A percentile compares a stretch with the other conserved stretches of the same genome.
Conservation (phyloP, 2,888 invertebrate genomes). For the Hirtodrosophila histrioides region DNA sequence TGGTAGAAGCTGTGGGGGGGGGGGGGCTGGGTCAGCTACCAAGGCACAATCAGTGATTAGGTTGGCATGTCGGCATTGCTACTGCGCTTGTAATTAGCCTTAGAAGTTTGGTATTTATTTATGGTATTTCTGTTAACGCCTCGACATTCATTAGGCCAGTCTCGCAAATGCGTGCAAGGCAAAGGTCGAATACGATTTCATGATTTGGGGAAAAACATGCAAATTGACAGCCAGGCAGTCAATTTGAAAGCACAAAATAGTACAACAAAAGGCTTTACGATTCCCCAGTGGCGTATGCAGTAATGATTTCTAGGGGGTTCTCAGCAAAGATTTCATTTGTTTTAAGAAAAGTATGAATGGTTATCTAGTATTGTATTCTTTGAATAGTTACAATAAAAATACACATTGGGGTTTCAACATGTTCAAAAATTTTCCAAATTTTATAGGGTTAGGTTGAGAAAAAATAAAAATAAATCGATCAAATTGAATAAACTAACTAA, state of each 20-base stretch:
- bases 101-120: constrained; percentile 23
- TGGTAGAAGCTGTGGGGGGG: neutral
- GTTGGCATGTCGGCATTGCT: neutral
- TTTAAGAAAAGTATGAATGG: no score
- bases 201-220: constrained; percentile 14
- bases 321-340: no score
- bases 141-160: constrained; percentile 24
- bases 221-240: constrained; percentile 3
- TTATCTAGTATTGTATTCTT: no score
- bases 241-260: constrained; percentile 1
- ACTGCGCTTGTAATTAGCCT: constrained; percentile 32
- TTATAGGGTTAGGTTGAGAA: no score
- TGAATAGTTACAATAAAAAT: no score
- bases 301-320: no score
- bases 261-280: constrained; percentile 11
- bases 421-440: no score
- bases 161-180: constrained; percentile 21
- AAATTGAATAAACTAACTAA: no score
- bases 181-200: constrained; percentile 46
- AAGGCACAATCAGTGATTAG: constrained; percentile 26
- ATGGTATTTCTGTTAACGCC: constrained; percentile 25
- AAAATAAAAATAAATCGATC: no score
- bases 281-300: no score
- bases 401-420: no score
- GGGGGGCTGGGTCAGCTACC: neutral